phyloP scores from a whole-genome alignment of 1,140 invertebrate genomes.

The Aporrectodea caliginosa region DNA sequence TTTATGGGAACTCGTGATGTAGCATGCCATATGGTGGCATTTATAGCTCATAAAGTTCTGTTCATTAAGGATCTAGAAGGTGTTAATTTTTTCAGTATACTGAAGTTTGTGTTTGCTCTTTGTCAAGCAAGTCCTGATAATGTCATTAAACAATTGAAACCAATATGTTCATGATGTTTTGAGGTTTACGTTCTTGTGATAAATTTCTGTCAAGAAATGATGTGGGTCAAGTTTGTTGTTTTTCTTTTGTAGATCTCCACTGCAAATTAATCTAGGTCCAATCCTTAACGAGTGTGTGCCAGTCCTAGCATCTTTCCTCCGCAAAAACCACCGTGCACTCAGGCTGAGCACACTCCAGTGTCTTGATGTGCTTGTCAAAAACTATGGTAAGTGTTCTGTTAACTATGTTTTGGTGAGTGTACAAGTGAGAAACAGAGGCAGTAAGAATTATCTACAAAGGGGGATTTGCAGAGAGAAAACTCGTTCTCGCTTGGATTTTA shows the following conservation, averaged over 20 bases:
- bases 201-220: conserved; percentile 13
- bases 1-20: too few species aligned
- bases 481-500: too few species aligned
- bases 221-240: conserved; percentile 21
- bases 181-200: too few species aligned
- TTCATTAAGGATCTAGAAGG: too few species aligned
- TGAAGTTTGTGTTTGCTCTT: too few species aligned
- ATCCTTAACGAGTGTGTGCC: conserved; percentile 80
- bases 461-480: background rate
- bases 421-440: background rate
- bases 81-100: too few species aligned
- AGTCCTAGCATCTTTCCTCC: conserved; percentile 84
- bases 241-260: conserved; percentile 64
- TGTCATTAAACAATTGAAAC: too few species aligned
- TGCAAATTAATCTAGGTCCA: conserved; percentile 78
- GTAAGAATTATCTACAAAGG: background rate
- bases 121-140: too few species aligned
- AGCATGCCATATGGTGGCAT: too few species aligned
- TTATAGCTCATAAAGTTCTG: too few species aligned
- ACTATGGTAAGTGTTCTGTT: conserved; percentile 64
- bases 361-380: conserved; percentile 81
- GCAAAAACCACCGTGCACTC: conserved; percentile 93
- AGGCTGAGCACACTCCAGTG: conserved; percentile 86
- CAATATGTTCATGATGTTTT: too few species aligned
- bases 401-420: background rate